A percentile compares a stretch with the other conserved stretches of the same genome.
phyloP scores from a whole-genome alignment of 2,113 vertebrate genomes.

The Ancistrus triradiatus region DNA sequence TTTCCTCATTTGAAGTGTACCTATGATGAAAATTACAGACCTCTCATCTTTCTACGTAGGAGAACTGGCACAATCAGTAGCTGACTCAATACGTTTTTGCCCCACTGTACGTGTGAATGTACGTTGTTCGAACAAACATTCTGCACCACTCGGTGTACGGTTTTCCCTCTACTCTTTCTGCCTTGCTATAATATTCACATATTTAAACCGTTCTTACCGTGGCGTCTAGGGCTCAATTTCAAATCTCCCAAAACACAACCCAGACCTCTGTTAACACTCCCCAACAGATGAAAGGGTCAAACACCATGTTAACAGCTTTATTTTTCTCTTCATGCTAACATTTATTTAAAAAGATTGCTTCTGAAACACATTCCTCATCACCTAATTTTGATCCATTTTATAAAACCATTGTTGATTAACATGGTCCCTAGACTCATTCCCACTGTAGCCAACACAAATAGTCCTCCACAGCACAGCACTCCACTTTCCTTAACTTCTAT shows the following conservation, averaged over 20 bases:
- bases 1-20: no score
- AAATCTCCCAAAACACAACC: slow-evolving; percentile 1
- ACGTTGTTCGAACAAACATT: no score
- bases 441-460: slow-evolving; percentile 37
- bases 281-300: not conserved
- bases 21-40: no score
- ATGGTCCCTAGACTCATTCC: not conserved
- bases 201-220: not conserved
- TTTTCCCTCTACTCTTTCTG: not conserved
- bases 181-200: slow-evolving; percentile 9
- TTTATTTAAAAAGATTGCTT: slow-evolving; percentile 1
- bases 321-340: not conserved
- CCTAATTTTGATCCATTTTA: not conserved
- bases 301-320: not conserved
- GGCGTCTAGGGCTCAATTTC: not conserved
- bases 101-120: no score
- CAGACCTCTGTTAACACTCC: not conserved
- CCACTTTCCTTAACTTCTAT: slow-evolving; percentile 11
- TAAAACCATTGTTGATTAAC: slow-evolving; percentile 32
- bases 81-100: no score
- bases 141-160: not conserved
- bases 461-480: not conserved
- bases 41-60: no score
- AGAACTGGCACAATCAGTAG: no score
- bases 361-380: slow-evolving; percentile 1